A percentile compares a stretch with the other conserved stretches of the same genome.
Evolutionary conservation across 2,797 vertebrate species (phyloP).

Genomic region (Ficedula albicollis): DNA sequence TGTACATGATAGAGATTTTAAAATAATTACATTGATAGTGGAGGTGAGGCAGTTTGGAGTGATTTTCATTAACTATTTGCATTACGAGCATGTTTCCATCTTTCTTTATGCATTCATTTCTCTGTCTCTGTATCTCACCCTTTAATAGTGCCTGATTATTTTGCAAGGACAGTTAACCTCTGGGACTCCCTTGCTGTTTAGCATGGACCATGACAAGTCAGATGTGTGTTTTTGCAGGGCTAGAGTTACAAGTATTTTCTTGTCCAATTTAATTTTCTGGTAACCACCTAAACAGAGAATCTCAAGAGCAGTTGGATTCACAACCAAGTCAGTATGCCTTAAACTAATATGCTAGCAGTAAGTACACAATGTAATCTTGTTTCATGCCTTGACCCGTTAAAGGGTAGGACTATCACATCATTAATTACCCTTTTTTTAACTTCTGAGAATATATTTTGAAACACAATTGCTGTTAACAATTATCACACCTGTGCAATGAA

Average conservation of each 20-base stretch:
- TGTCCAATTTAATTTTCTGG: not conserved
- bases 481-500: not conserved
- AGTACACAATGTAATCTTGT: not conserved
- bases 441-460: slow-evolving; percentile 39
- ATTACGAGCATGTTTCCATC: not conserved
- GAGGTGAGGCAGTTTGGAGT: not conserved
- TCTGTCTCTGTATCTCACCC: not conserved
- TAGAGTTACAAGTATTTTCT: not conserved
- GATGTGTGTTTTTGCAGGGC: not conserved
- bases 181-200: not conserved
- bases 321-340: not conserved
- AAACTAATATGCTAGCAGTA: not conserved
- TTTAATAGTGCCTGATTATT: not conserved
- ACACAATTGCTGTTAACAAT: not conserved
- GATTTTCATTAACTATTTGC: not conserved
- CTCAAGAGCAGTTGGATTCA: not conserved
- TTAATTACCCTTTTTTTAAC: slow-evolving; percentile 6
- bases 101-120: not conserved
- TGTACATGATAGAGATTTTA: not conserved
- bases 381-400: slow-evolving; percentile 45
- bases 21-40: not conserved
- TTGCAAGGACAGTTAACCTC: not conserved
- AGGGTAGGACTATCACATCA: slow-evolving; percentile 16
- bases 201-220: not conserved
- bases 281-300: not conserved